phyloP scores from a whole-genome alignment of 2,113 vertebrate species.

The Archocentrus centrarchus region DNA sequence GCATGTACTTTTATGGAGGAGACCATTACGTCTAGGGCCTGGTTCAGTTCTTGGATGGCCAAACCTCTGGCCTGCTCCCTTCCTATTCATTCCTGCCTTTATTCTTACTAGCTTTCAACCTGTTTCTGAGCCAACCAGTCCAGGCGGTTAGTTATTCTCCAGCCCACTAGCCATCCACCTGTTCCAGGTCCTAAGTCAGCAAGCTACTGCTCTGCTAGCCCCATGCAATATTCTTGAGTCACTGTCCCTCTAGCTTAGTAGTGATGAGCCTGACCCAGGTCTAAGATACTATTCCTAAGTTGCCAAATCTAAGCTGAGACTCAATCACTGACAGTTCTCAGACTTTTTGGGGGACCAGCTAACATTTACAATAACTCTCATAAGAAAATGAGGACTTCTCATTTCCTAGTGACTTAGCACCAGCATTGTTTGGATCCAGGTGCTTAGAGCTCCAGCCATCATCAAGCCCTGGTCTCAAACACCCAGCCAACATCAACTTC shows the following conservation, averaged over 20 bases:
- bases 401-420: rapidly evolving
- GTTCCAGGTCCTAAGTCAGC: not conserved
- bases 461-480: not conserved
- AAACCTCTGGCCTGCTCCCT: not conserved
- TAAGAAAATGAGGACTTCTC: not conserved
- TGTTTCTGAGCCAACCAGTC: not conserved
- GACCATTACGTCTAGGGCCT: not conserved
- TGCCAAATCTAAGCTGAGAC: not conserved
- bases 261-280: not conserved
- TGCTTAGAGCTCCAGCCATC: not conserved
- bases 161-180: not conserved
- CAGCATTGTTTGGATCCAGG: not conserved
- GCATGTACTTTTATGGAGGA: not conserved
- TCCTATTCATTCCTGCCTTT: not conserved
- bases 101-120: not conserved
- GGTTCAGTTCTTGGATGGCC: not conserved
- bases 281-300: not conserved
- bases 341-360: not conserved
- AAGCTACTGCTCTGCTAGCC: not conserved
- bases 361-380: not conserved
- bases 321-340: not conserved
- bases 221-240: not conserved
- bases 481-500: not conserved
- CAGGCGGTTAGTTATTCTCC: not conserved
- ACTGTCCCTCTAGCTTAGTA: not conserved